Base-by-base conservation (phyloP, 2,113 vertebrate genomes). In the Corydoras maculifer region DNA sequence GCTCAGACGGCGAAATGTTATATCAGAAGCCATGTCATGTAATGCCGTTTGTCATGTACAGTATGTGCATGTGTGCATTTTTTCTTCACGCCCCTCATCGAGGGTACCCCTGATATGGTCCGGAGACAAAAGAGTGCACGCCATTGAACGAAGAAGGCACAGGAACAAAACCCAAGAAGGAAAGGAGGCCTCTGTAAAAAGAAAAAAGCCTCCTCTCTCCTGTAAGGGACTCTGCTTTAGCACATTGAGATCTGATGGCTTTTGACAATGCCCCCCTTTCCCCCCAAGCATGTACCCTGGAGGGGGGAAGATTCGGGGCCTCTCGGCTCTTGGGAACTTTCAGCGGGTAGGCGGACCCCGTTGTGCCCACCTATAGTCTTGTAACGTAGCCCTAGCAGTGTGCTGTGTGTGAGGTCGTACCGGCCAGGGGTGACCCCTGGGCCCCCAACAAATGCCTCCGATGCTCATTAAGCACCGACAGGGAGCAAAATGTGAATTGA, bases 191-290 rank as follows among this genome's bases (percentile, higher is more conserved):
- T 63, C n/a, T 31, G 61, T 32, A 60, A 65, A 51, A 58, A 30
- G 49, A 72, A 48, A 62, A 65, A 48, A 48, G 62, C 43, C 61
- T 53, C 48, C 66, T 14, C 48, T 43, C 55, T 49, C 7, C 65
- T 72, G 59, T 69, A 58, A 75, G 75, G 73, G 73, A 75, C 18
- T 75, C 70, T 4, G 55, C 58, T 73, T 57, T 48, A 64, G 50
- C 62, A 65, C 70, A 75, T 65, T 75, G 77, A 78, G 73, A 75
- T 73, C 73, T 78, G 73, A 78, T 78, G 69, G 77, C 73, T 75
- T 75, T 72, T 75, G 73, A 78, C 73, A 78, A 78, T 75, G 32
- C 65, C 65, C 61, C 68, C 61, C 18, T 11, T 5, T 59, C 50
- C 50, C 64, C 76, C 77, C 64, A n/a, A 72, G 73, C 69, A 63